Conservation (phyloP, 2,888 invertebrate species). For the Mythimna lalbum region DNA sequence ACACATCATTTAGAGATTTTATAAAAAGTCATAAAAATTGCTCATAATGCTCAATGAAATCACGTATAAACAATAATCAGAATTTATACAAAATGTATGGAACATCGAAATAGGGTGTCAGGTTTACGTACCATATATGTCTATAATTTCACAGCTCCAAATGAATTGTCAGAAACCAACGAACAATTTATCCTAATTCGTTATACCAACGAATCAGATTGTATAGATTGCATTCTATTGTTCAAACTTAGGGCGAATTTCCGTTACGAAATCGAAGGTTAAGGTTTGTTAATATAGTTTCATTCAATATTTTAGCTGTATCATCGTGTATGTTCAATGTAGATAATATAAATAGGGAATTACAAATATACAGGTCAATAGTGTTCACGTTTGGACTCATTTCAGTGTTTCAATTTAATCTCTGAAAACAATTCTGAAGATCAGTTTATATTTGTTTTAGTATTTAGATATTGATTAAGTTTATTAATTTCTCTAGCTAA, state of each 20-base stretch:
- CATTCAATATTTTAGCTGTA: slow-evolving; percentile 55
- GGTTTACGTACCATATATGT: not conserved
- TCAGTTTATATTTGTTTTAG: too few species aligned
- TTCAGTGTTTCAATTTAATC: not conserved
- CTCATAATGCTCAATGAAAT: too few species aligned
- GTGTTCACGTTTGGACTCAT: slow-evolving; percentile 12
- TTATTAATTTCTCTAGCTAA: not conserved
- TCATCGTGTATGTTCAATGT: slow-evolving; percentile 47
- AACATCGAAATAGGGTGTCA: too few species aligned
- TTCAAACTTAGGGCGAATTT: slow-evolving; percentile 46
- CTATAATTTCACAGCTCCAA: not conserved
- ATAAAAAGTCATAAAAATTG: too few species aligned
- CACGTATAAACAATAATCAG: too few species aligned
- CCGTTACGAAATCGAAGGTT: slow-evolving; percentile 63
- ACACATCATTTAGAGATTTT: too few species aligned
- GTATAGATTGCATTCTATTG: slow-evolving; percentile 42
- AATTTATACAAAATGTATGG: too few species aligned
- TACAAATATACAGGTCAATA: slow-evolving; percentile 16
- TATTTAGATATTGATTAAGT: too few species aligned
- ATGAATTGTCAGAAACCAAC: slow-evolving; percentile 19
- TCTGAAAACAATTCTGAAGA: too few species aligned
- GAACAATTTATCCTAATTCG: slow-evolving; percentile 38
- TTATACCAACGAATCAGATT: slow-evolving; percentile 40
- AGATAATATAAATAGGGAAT: slow-evolving; percentile 56
- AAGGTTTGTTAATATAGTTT: slow-evolving; percentile 28